A percentile compares a stretch with the other conserved stretches of the same genome.
Conservation (phyloP, 1,140 invertebrate species). For the Drosophila burlai region DNA sequence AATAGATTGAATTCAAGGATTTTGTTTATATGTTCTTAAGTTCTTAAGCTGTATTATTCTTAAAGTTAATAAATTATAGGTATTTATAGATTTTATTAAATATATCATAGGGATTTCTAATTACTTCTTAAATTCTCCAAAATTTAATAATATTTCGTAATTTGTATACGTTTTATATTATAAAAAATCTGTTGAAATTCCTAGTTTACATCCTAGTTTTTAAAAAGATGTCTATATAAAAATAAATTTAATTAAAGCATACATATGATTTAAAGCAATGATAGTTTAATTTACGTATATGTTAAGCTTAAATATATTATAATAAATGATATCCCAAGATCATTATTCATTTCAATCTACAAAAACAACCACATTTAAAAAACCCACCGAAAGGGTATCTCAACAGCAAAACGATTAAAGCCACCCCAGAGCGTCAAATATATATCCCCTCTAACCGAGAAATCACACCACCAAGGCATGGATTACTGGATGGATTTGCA, state of each 20-base stretch:
- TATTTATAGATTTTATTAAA: background rate
- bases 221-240: background rate
- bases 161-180: background rate
- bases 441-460: conserved; percentile 4
- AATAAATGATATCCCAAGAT: conserved; percentile 3
- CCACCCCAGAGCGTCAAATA: conserved; percentile 25
- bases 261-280: background rate
- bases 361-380: background rate
- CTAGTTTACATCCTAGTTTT: background rate
- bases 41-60: background rate
- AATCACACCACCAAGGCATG: conserved; percentile 46
- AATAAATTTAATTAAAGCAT: background rate
- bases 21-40: background rate
- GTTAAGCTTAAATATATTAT: background rate
- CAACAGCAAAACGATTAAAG: conserved; percentile 27
- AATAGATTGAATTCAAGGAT: background rate
- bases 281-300: background rate
- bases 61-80: background rate
- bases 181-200: background rate
- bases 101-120: background rate
- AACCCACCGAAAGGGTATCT: conserved; percentile 24
- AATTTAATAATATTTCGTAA: background rate
- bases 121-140: background rate
- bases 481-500: conserved; percentile 36
- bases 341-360: background rate